Base-by-base conservation (phyloP, 2,113 vertebrate genomes). In the Cisticola juncidis region DNA sequence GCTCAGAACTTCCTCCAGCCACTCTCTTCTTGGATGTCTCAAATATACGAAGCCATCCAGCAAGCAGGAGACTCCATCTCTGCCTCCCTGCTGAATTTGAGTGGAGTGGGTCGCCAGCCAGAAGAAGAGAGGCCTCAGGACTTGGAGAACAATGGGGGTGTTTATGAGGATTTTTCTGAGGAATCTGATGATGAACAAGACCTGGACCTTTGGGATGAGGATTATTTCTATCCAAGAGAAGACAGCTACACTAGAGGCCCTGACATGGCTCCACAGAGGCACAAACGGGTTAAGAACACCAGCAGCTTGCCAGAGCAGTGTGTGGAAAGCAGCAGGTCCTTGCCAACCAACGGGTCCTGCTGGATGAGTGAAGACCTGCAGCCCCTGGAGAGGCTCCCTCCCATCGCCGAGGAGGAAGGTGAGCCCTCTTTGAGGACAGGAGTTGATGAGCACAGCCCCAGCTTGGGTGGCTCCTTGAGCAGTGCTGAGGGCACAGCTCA, bases 21-120 rank as follows among this genome's bases (percentile, higher is more conserved):
- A 19, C 90, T 99, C 45, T 98, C 98, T 22, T 97, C 98, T 58
- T 99, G 98, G 98, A 97, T 99, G 86, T 97, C 98, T 53, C 98
- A 98, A 50, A 87, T 98, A 64, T 98, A 98, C 1, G 98, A 98
- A 96, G 97, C 98, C 29, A 91, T 98, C 81, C 98, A 98, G 31
- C 97, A 98, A 87, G 97, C 97, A n/a, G 97, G 98, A 31, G 97
- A 97, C 69, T 95, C 83, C 4, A 78, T 98, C 53, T 98, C 98
- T 69, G 90, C 95, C 70, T 98, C 97, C 0, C 95, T 98, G 69
- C 90, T 97, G 81, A 97, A 95, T 79, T 77, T 97, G 94, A 97
- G 81, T 93, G 97, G 97, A 92, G 85, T 90, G 36, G 94, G 97
- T 68, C 96, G 77, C 64, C 93, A 96, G 22, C 33, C 94, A 81